A percentile compares a stretch with the other conserved stretches of the same genome.
These are phyloP conservation scores for Gymnoscopelus microlampas DNA, from an alignment of 2,797 vertebrate species.

Conservation along the genomic window DNA sequence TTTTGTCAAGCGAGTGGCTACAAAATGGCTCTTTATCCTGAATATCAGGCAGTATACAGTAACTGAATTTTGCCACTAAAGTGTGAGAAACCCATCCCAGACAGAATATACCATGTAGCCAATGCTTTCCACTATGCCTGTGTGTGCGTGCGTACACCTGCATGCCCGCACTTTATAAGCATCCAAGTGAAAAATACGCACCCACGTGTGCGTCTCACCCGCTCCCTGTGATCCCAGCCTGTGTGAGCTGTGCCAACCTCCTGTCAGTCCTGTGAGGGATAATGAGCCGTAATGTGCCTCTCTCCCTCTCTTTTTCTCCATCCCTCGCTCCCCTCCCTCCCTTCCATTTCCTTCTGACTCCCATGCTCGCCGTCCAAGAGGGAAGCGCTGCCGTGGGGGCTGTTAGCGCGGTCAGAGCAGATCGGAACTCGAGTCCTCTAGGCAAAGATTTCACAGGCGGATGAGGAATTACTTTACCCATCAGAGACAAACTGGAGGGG, in stretches of 20 bases:
- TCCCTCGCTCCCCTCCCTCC: conserved; percentile 13
- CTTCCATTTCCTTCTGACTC: conserved; percentile 1
- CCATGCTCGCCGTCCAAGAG: conserved; percentile 30
- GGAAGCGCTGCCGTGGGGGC: conserved; percentile 26
- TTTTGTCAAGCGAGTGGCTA: no score
- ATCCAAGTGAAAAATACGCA: no score
- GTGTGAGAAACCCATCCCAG: conserved; percentile 18
- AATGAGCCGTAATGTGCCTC: conserved; percentile 51
- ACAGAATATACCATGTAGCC: conserved; percentile 12
- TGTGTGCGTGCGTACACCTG: not conserved
- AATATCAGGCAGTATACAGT: not conserved
- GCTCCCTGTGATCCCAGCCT: conserved; percentile 26
- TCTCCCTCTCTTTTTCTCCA: conserved; percentile 7
- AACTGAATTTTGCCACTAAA: conserved; percentile 1
- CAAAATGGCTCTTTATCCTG: no score
- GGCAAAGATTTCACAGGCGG: conserved; percentile 31
- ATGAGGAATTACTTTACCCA: conserved; percentile 22
- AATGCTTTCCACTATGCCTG: conserved; percentile 5
- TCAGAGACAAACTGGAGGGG: conserved; percentile 20
- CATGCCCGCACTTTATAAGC: not conserved
- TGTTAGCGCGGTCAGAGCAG: conserved; percentile 42
- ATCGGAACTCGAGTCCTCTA: conserved; percentile 42
- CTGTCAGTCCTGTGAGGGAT: conserved; percentile 42
- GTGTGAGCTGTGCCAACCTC: conserved; percentile 33
- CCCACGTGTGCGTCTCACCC: conserved; percentile 6